These are phyloP conservation scores for Aleadryas rufinucha DNA, from an alignment of 2,113 vertebrate species.

Conservation along the genomic window DNA sequence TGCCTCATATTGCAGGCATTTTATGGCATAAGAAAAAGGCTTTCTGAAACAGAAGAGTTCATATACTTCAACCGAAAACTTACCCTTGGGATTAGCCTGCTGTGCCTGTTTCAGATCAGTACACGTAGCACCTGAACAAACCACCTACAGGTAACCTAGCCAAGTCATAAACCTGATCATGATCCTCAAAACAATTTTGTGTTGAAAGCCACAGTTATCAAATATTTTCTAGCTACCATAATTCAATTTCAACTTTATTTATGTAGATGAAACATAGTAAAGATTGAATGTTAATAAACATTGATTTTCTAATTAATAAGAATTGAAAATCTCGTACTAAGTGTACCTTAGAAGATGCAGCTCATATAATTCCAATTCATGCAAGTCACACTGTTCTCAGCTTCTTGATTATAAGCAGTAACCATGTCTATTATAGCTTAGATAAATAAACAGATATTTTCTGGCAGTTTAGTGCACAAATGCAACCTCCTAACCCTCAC, in stretches of 20 bases:
- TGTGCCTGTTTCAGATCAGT: not conserved
- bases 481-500: slow-evolving; percentile 70
- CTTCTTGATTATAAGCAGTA: slow-evolving; percentile 41
- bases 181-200: not conserved
- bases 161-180: not conserved
- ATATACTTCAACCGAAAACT: not conserved
- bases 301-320: slow-evolving; percentile 9
- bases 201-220: not conserved
- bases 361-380: not conserved
- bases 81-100: not conserved
- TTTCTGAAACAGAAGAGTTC: not conserved
- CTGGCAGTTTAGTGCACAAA: slow-evolving; percentile 67
- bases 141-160: not conserved
- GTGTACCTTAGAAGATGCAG: not conserved
- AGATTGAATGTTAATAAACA: slow-evolving; percentile 19
- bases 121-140: not conserved
- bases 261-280: slow-evolving; percentile 30
- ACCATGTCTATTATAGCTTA: slow-evolving; percentile 9
- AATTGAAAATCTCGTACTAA: slow-evolving; percentile 11
- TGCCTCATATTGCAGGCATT: not conserved
- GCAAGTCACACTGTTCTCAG: not conserved
- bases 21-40: not conserved
- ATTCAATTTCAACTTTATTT: slow-evolving; percentile 24
- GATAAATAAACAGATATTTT: slow-evolving; percentile 75
- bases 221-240: slow-evolving; percentile 13